Evolutionary conservation across 1,140 invertebrate genomes (phyloP).

Genomic region (Phymastichus coffea): DNA sequence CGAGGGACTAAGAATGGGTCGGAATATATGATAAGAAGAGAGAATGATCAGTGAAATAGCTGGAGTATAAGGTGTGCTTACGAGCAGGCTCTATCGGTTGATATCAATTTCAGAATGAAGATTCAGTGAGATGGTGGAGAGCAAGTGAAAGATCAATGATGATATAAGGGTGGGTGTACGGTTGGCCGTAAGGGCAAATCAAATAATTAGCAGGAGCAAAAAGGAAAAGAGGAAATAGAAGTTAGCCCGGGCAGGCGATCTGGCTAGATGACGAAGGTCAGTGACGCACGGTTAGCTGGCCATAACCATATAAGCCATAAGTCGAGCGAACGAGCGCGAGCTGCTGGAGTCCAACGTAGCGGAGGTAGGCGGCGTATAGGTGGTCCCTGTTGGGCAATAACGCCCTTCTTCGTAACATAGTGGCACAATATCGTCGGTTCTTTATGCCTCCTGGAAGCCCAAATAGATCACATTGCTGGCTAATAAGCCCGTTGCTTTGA

Average conservation of each 20-base stretch:
- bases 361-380: background rate
- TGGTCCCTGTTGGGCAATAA: constrained; percentile 55
- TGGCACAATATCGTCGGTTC: constrained; percentile 51
- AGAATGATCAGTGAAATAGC: too few relatives aligned
- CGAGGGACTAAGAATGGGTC: too few relatives aligned
- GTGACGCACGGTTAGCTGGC: background rate
- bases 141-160: background rate
- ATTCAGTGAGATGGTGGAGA: background rate
- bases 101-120: background rate
- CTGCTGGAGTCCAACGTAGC: too few relatives aligned
- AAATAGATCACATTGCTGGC: constrained; percentile 53
- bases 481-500: constrained; percentile 38
- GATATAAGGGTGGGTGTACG: background rate
- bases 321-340: constrained; percentile 29
- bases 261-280: background rate
- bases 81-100: too few relatives aligned
- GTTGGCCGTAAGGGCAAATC: too few relatives aligned
- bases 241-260: background rate
- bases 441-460: constrained; percentile 50
- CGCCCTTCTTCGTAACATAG: constrained; percentile 50
- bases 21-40: too few relatives aligned
- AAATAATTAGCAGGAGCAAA: constrained; percentile 27
- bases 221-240: constrained; percentile 12
- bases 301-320: constrained; percentile 38
- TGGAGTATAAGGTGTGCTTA: too few relatives aligned